Base-by-base conservation (phyloP, 2,113 vertebrate species). In the Leptosomus discolor region DNA sequence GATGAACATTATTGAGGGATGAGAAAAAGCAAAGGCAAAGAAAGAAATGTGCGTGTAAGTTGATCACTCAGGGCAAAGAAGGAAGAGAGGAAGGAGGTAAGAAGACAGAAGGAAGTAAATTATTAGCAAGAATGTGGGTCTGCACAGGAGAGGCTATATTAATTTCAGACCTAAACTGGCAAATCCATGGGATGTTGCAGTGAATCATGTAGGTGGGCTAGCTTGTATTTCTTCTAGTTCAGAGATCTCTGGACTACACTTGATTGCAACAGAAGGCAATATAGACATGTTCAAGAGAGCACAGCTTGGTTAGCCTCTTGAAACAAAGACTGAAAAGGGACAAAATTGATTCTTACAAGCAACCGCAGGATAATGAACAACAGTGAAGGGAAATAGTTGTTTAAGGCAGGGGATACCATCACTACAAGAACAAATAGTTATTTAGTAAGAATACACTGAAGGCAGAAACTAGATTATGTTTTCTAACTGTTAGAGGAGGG, bases 51-150 rank as follows among this genome's bases (percentile, higher is more conserved):
- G 75, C 29, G 26, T 56, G 20, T 37, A 56, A 85, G 80, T 60
- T 82, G 60, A 87, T 91, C 84, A 75, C 60, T 91, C 65, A 41
- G 56, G 81, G 65, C 93, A 95, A 87, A 90, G 77, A 53, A 92
- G 45, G 37, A 89, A 78, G 73, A 77, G 46, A 86, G 32, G 39
- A 81, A 87, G n/a, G 19, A 80, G 27, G 68, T 82, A 87, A 68
- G 64, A 85, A 87, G 84, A 68, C 84, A 91, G 77, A 90, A 78
- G 64, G 45, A 90, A 91, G 65, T 68, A 85, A 91, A 93, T 93
- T 87, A 79, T 87, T 91, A 71, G 11, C 34, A 90, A 71, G 57
- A 88, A 68, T 24, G 39, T 82, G 71, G 36, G 71, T 53, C 56
- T 75, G 87, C 53, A 56, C 60, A 71, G 68, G 39, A 90, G 43